These are phyloP conservation scores for Conomelus anceps DNA, from an alignment of 2,888 invertebrate species.

Conservation along the genomic window DNA sequence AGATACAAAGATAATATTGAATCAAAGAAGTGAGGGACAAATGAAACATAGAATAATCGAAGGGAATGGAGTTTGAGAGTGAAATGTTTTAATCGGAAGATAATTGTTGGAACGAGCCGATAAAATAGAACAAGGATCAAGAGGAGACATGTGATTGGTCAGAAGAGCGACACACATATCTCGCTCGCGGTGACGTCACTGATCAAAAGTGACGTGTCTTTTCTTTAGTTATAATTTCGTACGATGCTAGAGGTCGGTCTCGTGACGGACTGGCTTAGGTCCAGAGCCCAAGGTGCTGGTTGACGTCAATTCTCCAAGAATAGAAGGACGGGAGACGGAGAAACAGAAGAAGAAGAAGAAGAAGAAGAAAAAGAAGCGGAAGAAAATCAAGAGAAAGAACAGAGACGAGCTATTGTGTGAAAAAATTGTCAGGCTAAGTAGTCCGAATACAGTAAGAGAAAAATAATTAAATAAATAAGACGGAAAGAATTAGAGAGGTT, in stretches of 20 bases:
- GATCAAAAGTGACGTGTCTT: background rate
- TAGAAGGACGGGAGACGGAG: conserved; percentile 2
- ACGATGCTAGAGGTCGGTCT: background rate
- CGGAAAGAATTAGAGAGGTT: too few relatives aligned
- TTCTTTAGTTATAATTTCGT: background rate
- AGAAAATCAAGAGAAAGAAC: background rate
- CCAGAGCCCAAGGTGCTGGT: background rate
- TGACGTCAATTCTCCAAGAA: conserved; percentile 7
- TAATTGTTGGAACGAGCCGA: background rate
- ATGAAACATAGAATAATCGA: background rate
- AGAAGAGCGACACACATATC: background rate
- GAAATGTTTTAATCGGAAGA: background rate
- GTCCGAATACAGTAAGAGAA: background rate
- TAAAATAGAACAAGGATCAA: background rate
- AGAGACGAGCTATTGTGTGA: background rate
- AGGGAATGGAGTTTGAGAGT: too few relatives aligned
- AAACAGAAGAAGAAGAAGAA: background rate
- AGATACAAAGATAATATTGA: too few relatives aligned
- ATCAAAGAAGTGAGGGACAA: background rate
- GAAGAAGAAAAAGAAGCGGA: background rate
- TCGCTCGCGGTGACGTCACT: background rate
- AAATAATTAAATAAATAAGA: background rate
- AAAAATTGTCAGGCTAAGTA: background rate
- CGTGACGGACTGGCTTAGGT: background rate
- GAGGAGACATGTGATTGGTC: too few relatives aligned